Conservation (phyloP, 2,113 vertebrate genomes). For the Lophotis ruficrista region DNA sequence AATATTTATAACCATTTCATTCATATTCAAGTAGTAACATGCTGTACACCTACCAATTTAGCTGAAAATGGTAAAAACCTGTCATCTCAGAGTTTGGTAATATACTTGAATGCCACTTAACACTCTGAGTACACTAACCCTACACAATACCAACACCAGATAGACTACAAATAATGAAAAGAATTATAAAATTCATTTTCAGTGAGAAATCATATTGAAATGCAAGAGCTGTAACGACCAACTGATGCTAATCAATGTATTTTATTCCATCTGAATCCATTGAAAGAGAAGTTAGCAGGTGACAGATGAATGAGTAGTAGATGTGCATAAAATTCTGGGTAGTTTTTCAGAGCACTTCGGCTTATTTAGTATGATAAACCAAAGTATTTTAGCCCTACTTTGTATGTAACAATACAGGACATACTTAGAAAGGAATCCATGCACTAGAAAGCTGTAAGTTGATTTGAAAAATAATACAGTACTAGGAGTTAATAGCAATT, state of each 20-base stretch:
- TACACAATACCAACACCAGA: neutral
- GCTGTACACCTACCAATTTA: neutral
- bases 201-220: neutral
- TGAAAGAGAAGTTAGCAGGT: neutral
- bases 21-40: neutral
- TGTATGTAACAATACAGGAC: neutral
- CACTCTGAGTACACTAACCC: neutral
- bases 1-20: neutral
- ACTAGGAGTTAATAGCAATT: neutral
- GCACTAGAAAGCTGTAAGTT: neutral
- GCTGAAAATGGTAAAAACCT: neutral
- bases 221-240: neutral
- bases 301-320: neutral
- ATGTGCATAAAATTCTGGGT: neutral
- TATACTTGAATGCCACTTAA: neutral
- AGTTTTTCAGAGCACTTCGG: neutral
- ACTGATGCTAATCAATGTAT: neutral
- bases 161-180: neutral
- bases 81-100: neutral
- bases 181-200: neutral
- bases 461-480: neutral
- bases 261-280: neutral
- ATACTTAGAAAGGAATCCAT: neutral
- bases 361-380: neutral
- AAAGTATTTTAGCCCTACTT: neutral